phyloP scores from a whole-genome alignment of 2,888 invertebrate genomes.

The Alloscopus bannaensis region DNA sequence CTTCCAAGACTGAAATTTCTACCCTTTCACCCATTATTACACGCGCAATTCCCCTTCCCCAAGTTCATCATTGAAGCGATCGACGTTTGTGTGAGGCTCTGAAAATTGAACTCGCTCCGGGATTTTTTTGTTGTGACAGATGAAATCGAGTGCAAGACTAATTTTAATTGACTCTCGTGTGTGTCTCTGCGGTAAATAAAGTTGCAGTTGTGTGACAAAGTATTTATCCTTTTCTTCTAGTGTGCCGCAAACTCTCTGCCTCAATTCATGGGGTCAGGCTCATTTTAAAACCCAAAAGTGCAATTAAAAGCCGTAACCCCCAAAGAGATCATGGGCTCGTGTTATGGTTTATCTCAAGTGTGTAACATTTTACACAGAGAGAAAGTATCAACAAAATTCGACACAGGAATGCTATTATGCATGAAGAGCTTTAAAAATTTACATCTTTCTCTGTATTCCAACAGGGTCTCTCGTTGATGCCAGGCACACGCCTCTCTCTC shows the following conservation, averaged over 20 bases:
- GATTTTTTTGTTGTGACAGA: constrained; percentile 57
- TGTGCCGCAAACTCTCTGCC: not conserved
- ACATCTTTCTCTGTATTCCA: too few relatives aligned
- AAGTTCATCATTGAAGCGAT: too few relatives aligned
- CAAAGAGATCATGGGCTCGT: constrained; percentile 16
- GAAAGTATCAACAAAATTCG: constrained; percentile 1
- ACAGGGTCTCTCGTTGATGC: constrained; percentile 47
- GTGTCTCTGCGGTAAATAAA: constrained; percentile 21
- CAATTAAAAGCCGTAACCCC: constrained; percentile 29
- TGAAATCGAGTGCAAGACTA: constrained; percentile 64
- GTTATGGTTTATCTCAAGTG: too few relatives aligned
- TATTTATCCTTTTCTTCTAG: not conserved
- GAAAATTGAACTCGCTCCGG: too few relatives aligned
- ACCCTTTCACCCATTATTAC: too few relatives aligned
- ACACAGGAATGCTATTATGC: too few relatives aligned
- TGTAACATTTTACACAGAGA: not conserved
- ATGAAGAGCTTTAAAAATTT: too few relatives aligned
- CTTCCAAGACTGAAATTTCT: too few relatives aligned
- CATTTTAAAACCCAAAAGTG: constrained; percentile 10
- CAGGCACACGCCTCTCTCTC: constrained; percentile 53
- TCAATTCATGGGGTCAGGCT: not conserved
- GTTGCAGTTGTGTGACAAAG: not conserved
- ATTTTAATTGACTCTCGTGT: constrained; percentile 66
- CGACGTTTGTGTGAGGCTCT: too few relatives aligned
- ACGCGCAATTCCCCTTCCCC: not conserved